phyloP scores from a whole-genome alignment of 2,797 vertebrate species.

The Syngnathus rostellatus region DNA sequence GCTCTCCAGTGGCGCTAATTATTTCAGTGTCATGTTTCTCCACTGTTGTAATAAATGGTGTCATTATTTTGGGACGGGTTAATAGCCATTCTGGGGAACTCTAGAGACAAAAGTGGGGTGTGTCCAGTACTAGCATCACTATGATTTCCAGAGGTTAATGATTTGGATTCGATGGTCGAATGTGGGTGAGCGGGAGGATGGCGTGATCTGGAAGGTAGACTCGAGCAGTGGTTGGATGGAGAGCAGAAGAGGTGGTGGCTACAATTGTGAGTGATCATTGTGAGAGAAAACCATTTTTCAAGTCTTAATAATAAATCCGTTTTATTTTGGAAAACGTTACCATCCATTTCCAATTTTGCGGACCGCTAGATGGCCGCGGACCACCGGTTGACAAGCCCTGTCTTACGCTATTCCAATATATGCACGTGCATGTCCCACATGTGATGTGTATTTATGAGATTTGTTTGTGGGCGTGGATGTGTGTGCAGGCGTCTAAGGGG shows the following conservation, averaged over 20 bases:
- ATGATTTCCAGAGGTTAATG: not conserved
- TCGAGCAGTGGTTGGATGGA: not conserved
- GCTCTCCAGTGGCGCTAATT: constrained; percentile 41
- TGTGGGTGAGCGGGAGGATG: too few species aligned
- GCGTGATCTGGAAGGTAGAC: not conserved
- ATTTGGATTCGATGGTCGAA: not conserved
- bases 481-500: constrained; percentile 16
- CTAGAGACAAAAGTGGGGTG: not conserved
- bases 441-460: constrained; percentile 31
- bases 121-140: not conserved
- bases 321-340: too few species aligned
- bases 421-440: constrained; percentile 15
- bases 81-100: constrained; percentile 13
- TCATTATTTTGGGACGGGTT: constrained; percentile 46
- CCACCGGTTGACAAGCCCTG: too few species aligned
- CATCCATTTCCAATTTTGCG: too few species aligned
- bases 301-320: too few species aligned
- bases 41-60: constrained; percentile 40
- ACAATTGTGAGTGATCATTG: not conserved
- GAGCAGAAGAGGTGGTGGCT: not conserved
- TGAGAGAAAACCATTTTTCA: not conserved
- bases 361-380: too few species aligned
- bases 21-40: constrained; percentile 43
- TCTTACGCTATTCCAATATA: constrained; percentile 20
- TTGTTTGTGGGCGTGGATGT: constrained; percentile 14